Evolutionary conservation across 2,888 invertebrate genomes (phyloP).

Genomic region (Lucinisca nassula): DNA sequence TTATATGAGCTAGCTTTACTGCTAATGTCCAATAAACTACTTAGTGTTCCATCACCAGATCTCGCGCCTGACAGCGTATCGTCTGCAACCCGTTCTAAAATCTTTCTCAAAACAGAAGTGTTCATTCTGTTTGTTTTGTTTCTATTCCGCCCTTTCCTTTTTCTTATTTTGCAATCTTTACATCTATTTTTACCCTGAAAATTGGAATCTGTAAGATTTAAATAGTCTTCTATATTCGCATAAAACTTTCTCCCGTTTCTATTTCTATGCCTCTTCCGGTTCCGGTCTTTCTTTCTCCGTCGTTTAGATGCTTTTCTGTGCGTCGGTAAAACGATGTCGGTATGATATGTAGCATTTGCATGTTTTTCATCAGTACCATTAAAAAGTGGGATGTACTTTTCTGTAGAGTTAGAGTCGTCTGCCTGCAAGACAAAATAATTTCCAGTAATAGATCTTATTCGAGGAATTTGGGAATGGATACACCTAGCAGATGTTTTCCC

Average conservation of each 20-base stretch:
- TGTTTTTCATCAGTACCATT: background rate
- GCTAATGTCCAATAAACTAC: slow-evolving; percentile 33
- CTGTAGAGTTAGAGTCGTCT: background rate
- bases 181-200: slow-evolving; percentile 45
- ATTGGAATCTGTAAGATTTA: slow-evolving; percentile 54
- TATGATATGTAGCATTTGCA: slow-evolving; percentile 45
- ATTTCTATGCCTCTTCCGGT: slow-evolving; percentile 38
- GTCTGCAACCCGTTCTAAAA: slow-evolving; percentile 68
- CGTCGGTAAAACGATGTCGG: slow-evolving; percentile 53
- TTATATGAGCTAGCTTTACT: background rate
- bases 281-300: slow-evolving; percentile 59
- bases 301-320: slow-evolving; percentile 57
- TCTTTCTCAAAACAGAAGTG: slow-evolving; percentile 53
- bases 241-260: slow-evolving; percentile 31
- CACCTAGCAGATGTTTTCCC: too few relatives aligned
- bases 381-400: background rate
- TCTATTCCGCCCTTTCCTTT: slow-evolving; percentile 61
- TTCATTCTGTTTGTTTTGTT: slow-evolving; percentile 36
- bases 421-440: background rate
- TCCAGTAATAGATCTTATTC: too few relatives aligned
- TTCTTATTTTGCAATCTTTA: slow-evolving; percentile 63
- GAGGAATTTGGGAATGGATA: too few relatives aligned
- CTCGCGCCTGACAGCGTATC: slow-evolving; percentile 67
- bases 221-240: slow-evolving; percentile 50
- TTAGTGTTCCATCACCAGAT: slow-evolving; percentile 59